A percentile compares a stretch with the other conserved stretches of the same genome.
Conservation (phyloP, 2,888 invertebrate species). For the Crepidodera aurea region DNA sequence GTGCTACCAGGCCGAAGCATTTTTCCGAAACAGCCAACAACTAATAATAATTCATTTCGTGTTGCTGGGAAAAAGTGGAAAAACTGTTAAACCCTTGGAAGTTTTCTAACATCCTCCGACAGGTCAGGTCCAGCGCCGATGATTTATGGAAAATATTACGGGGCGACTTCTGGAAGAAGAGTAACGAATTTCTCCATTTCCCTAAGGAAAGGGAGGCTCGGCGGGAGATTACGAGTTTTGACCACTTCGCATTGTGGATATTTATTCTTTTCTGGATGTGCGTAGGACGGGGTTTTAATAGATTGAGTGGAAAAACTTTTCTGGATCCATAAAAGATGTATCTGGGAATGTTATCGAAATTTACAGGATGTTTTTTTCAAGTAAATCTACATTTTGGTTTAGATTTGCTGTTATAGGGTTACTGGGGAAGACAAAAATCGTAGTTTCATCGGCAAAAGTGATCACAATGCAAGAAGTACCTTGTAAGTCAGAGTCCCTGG, state of each 20-base stretch:
- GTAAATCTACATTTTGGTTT: too few relatives aligned
- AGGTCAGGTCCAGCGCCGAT: constrained; percentile 59
- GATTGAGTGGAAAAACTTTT: constrained; percentile 23
- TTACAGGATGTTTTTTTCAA: too few relatives aligned
- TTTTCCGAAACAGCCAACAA: constrained; percentile 29
- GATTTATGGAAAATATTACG: constrained; percentile 65
- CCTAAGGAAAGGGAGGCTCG: constrained; percentile 45
- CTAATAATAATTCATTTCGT: constrained; percentile 58
- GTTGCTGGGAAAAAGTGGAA: constrained; percentile 48
- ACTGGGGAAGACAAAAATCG: too few relatives aligned
- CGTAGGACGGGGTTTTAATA: constrained; percentile 1
- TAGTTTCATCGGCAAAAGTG: too few relatives aligned
- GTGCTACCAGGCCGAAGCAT: constrained; percentile 33
- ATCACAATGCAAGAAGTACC: too few relatives aligned
- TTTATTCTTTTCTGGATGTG: constrained; percentile 47
- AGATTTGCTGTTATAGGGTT: too few relatives aligned
- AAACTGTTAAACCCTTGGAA: constrained; percentile 52
- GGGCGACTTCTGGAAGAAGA: constrained; percentile 52
- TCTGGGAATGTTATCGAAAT: too few relatives aligned
- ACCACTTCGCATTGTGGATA: constrained; percentile 55
- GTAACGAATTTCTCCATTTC: constrained; percentile 55
- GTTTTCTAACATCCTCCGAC: constrained; percentile 55
- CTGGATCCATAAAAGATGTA: too few relatives aligned
- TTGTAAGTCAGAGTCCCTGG: too few relatives aligned
- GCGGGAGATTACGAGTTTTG: constrained; percentile 55